Percentiles rank a stretch among this genome's conserved stretches.
Evolutionary conservation across 2,888 invertebrate genomes (phyloP).

Genomic region (Entomobrya proxima): DNA sequence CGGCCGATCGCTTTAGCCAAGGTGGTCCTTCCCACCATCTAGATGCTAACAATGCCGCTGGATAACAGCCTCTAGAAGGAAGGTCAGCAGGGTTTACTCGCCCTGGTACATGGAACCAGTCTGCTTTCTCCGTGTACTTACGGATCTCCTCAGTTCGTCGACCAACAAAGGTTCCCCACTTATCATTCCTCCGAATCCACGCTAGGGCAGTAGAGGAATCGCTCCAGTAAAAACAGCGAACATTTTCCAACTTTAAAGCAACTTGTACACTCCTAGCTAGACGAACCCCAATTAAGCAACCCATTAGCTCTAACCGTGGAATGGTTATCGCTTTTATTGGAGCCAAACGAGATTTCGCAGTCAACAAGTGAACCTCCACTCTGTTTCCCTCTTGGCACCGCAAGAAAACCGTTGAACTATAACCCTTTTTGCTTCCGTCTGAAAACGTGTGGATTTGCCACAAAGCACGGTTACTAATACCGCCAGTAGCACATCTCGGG

Average conservation of each 20-base stretch:
- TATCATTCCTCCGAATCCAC: background rate
- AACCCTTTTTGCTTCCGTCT: background rate
- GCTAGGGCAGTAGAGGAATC: slow-evolving; percentile 3
- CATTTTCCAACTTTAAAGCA: background rate
- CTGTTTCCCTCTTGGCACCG: background rate
- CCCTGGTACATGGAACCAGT: slow-evolving; percentile 1
- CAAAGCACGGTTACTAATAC: background rate
- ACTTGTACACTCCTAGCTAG: background rate
- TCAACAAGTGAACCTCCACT: background rate
- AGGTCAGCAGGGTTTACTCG: background rate
- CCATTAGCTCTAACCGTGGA: slow-evolving; percentile 15
- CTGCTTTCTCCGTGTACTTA: background rate
- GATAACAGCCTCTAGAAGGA: slow-evolving; percentile 17
- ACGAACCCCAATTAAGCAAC: background rate
- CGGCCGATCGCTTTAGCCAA: too few relatives aligned
- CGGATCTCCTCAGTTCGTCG: background rate
- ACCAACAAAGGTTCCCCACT: background rate
- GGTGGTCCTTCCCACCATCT: background rate
- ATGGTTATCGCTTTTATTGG: background rate
- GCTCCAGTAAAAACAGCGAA: background rate
- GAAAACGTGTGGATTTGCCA: slow-evolving; percentile 33
- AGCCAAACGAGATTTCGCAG: background rate
- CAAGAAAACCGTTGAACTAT: background rate
- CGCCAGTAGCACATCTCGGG: background rate
- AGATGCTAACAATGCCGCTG: background rate